phyloP scores from a whole-genome alignment of 2,113 vertebrate genomes.

The Bubo scandiacus region DNA sequence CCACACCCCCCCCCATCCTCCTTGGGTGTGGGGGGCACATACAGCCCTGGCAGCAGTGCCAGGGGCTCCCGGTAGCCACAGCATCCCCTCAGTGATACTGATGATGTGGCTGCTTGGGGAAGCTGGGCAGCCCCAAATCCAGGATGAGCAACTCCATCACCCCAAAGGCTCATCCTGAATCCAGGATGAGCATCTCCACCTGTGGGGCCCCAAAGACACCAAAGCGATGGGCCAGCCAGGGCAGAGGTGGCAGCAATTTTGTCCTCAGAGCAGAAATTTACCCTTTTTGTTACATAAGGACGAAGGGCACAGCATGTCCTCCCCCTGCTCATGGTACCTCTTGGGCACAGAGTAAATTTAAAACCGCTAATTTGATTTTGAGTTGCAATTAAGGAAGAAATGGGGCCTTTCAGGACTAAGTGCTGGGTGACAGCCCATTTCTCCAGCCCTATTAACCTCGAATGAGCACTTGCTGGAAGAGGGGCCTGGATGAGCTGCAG shows the following conservation, averaged over 20 bases:
- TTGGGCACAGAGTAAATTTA: slow-evolving; percentile 42
- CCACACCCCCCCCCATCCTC: rapidly evolving
- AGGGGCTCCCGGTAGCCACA: too few species aligned
- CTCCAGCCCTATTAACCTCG: slow-evolving; percentile 15
- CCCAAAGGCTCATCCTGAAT: neutral
- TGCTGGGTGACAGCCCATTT: neutral
- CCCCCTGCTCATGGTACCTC: neutral
- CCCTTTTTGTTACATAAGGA: slow-evolving; percentile 9
- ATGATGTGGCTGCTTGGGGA: neutral
- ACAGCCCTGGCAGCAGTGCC: neutral
- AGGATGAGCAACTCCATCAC: too few species aligned
- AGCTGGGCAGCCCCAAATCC: neutral
- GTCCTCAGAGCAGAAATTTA: neutral
- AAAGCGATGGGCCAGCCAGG: neutral
- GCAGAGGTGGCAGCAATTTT: neutral
- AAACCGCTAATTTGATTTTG: slow-evolving; percentile 44
- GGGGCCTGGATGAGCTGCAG: neutral
- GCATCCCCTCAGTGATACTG: neutral
- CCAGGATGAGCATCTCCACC: neutral
- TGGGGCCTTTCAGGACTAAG: neutral
- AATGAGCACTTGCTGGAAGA: neutral
- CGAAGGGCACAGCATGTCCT: neutral
- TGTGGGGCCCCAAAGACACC: rapidly evolving
- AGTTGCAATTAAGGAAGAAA: slow-evolving; percentile 50
- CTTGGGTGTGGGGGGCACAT: rapidly evolving